phyloP scores from a whole-genome alignment of 1,140 invertebrate genomes.

The Drosophila asahinai region DNA sequence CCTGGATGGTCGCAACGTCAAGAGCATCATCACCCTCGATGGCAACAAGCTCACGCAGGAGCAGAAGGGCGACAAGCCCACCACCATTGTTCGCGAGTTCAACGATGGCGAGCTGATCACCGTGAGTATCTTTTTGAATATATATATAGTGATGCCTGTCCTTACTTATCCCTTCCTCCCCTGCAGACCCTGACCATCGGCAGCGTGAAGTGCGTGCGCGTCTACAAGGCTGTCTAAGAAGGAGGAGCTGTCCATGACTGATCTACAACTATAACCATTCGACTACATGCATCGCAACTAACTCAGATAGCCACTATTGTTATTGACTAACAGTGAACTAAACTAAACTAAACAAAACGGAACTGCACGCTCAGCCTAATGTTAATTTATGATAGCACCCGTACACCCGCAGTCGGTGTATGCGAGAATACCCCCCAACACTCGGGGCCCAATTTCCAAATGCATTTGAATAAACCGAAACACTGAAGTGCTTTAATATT shows the following conservation, averaged over 20 bases:
- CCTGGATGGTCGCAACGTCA: slow-evolving; percentile 93
- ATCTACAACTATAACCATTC: slow-evolving; percentile 57
- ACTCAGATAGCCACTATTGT: slow-evolving; percentile 70
- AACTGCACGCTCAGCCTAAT: slow-evolving; percentile 67
- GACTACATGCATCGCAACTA: slow-evolving; percentile 64
- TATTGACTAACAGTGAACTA: slow-evolving; percentile 69
- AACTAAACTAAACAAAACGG: slow-evolving; percentile 36
- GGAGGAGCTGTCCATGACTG: slow-evolving; percentile 56
- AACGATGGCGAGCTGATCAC: slow-evolving; percentile 90
- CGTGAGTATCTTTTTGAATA: slow-evolving; percentile 52
- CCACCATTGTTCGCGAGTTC: slow-evolving; percentile 89
- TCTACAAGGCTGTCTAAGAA: slow-evolving; percentile 87
- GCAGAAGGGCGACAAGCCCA: slow-evolving; percentile 89
- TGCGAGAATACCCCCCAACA: slow-evolving; percentile 21
- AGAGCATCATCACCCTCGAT: slow-evolving; percentile 88
- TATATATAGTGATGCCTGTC: background rate
- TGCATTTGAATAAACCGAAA: slow-evolving; percentile 75
- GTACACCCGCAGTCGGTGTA: slow-evolving; percentile 32
- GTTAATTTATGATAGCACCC: slow-evolving; percentile 63
- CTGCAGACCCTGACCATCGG: slow-evolving; percentile 89
- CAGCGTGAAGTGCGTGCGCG: slow-evolving; percentile 89
- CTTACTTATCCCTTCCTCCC: slow-evolving; percentile 61
- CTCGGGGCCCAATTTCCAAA: slow-evolving; percentile 43
- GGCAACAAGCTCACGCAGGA: slow-evolving; percentile 90
- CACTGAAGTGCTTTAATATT: slow-evolving; percentile 50